These are phyloP conservation scores for Microctenopoma stevenorrisi DNA, from an alignment of 2,797 vertebrate species.

Conservation along the genomic window DNA sequence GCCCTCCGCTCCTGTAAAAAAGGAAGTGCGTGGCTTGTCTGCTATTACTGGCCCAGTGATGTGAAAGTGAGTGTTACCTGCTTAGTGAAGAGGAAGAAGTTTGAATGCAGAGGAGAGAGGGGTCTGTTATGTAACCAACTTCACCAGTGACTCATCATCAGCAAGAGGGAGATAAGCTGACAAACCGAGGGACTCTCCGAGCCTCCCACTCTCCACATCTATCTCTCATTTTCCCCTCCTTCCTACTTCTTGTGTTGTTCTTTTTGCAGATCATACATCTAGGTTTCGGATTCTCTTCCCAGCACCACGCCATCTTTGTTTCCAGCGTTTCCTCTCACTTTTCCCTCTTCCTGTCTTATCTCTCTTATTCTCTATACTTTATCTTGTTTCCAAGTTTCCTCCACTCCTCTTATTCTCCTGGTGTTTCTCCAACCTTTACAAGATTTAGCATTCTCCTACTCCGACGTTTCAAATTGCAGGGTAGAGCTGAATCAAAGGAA, in stretches of 20 bases:
- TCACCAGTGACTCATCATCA: slow-evolving; percentile 84
- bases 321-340: slow-evolving; percentile 15
- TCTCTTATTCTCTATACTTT: slow-evolving; percentile 27
- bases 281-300: slow-evolving; percentile 28
- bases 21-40: slow-evolving; percentile 47
- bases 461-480: slow-evolving; percentile 43
- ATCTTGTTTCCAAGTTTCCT: slow-evolving; percentile 21
- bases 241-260: slow-evolving; percentile 47
- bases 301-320: slow-evolving; percentile 6
- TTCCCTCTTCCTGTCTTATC: slow-evolving; percentile 34
- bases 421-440: slow-evolving; percentile 9
- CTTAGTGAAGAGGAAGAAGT: slow-evolving; percentile 82
- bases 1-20: slow-evolving; percentile 49
- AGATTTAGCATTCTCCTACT: slow-evolving; percentile 23
- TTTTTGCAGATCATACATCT: slow-evolving; percentile 40
- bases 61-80: slow-evolving; percentile 75
- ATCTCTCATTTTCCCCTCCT: slow-evolving; percentile 55
- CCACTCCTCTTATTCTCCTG: slow-evolving; percentile 15
- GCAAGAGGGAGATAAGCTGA: slow-evolving; percentile 74
- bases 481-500: slow-evolving; percentile 53
- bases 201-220: slow-evolving; percentile 71
- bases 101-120: slow-evolving; percentile 70
- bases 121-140: slow-evolving; percentile 82
- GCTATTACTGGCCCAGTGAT: slow-evolving; percentile 73
- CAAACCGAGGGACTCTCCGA: slow-evolving; percentile 70